A percentile compares a stretch with the other conserved stretches of the same genome.
Conservation (phyloP, 1,140 invertebrate genomes). For the Caenorhabditis tropicalis region DNA sequence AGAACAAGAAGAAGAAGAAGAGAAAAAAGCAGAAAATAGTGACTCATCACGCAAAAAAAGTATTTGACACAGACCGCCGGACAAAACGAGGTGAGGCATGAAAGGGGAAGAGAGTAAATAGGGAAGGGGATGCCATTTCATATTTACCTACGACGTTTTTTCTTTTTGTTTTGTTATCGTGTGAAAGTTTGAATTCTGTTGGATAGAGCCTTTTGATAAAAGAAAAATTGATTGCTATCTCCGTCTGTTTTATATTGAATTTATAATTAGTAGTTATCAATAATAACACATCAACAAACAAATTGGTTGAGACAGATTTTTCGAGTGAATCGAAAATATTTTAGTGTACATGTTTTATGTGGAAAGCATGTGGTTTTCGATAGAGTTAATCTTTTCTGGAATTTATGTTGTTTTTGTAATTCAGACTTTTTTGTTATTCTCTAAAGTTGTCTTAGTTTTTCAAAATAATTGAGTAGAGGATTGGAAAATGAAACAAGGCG, state of each 20-base stretch:
- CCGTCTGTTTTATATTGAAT: no score
- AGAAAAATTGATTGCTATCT: not conserved
- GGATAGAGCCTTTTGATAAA: not conserved
- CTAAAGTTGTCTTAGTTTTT: no score
- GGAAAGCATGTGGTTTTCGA: no score
- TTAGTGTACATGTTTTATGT: no score
- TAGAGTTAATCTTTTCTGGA: no score
- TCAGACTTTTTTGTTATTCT: no score
- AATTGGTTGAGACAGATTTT: no score
- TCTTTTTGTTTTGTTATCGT: conserved; percentile 33
- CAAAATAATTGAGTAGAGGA: no score
- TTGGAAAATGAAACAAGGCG: not conserved
- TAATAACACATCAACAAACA: no score
- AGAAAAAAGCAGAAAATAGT: conserved; percentile 19
- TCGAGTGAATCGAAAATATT: no score
- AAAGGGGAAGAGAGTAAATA: conserved; percentile 4
- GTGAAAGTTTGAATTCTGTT: not conserved
- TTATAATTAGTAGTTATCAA: no score
- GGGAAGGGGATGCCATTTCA: conserved; percentile 3
- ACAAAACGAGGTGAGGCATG: not conserved
- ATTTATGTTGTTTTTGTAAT: no score
- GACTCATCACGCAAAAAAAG: conserved; percentile 22
- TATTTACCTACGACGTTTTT: conserved; percentile 14
- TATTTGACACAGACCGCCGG: conserved; percentile 32
- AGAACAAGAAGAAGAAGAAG: conserved; percentile 13